Evolutionary conservation across 1,140 invertebrate genomes (phyloP).

Genomic region (Venustaconcha ellipsiformis): DNA sequence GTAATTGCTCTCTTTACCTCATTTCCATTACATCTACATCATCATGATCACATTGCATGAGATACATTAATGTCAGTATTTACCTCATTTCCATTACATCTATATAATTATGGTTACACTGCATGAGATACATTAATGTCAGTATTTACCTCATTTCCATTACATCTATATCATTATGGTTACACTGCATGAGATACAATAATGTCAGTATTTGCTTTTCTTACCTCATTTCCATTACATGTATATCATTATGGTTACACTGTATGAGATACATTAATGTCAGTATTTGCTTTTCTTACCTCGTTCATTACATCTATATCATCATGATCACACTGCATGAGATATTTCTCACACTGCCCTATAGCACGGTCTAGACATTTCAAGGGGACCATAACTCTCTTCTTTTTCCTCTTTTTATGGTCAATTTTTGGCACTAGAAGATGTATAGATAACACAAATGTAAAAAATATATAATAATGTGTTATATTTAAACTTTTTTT

Average conservation of each 20-base stretch:
- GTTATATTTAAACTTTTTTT: background rate
- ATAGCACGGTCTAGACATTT: slow-evolving; percentile 84
- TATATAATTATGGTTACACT: slow-evolving; percentile 87
- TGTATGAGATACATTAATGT: background rate
- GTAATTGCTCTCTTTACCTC: too few relatives aligned
- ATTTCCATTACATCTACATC: too few relatives aligned
- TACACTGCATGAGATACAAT: background rate
- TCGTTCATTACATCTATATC: slow-evolving; percentile 79
- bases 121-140: slow-evolving; percentile 59
- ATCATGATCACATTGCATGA: too few relatives aligned
- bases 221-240: too few relatives aligned
- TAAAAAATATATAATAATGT: background rate
- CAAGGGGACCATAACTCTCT: slow-evolving; percentile 75
- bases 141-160: too few relatives aligned
- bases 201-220: background rate
- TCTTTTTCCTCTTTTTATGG: slow-evolving; percentile 53
- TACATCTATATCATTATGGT: too few relatives aligned
- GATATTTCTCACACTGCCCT: slow-evolving; percentile 80
- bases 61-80: background rate
- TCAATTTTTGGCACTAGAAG: slow-evolving; percentile 23
- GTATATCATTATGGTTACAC: too few relatives aligned
- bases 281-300: slow-evolving; percentile 33
- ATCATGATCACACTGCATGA: slow-evolving; percentile 82
- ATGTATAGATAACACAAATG: background rate
- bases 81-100: slow-evolving; percentile 71